Conservation (phyloP, 2,888 invertebrate genomes). For the Caenorhabditis sulstoni region DNA sequence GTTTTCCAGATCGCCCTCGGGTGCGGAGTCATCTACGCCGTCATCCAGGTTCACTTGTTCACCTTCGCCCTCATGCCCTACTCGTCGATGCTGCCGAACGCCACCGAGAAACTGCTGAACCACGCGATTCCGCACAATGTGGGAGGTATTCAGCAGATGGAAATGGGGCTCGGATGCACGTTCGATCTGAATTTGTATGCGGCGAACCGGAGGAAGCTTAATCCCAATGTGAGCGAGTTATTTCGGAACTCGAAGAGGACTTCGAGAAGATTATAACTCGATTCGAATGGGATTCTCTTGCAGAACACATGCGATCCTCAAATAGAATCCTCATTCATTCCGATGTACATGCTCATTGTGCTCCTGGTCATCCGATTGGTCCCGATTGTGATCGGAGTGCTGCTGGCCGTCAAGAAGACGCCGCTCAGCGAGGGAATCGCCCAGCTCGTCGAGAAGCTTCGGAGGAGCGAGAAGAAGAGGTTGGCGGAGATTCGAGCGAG, state of each 20-base stretch:
- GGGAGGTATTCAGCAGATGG: constrained; percentile 76
- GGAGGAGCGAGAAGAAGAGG: constrained; percentile 58
- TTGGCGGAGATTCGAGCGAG: neutral
- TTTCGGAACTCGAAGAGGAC: neutral
- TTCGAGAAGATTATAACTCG: neutral
- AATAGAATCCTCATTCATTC: constrained; percentile 72
- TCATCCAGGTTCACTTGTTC: constrained; percentile 73
- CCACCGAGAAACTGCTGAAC: constrained; percentile 75
- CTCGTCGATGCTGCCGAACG: constrained; percentile 69
- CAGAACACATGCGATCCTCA: constrained; percentile 80
- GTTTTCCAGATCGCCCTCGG: constrained; percentile 67
- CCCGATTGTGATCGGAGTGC: constrained; percentile 68
- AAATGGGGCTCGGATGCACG: constrained; percentile 75
- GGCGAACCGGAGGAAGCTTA: constrained; percentile 70
- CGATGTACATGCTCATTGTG: constrained; percentile 66
- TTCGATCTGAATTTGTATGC: constrained; percentile 78
- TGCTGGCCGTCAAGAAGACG: constrained; percentile 68
- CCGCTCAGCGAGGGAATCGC: constrained; percentile 71
- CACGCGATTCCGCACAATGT: constrained; percentile 79
- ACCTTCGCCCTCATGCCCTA: constrained; percentile 71
- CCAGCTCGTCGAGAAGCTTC: constrained; percentile 66
- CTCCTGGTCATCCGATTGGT: constrained; percentile 71
- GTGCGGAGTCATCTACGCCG: constrained; percentile 66
- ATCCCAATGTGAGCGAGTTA: constrained; percentile 71
- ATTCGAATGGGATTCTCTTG: constrained; percentile 27